Evolutionary conservation across 1,140 invertebrate genomes (phyloP), one percentile per base, ranked within the genome.

Genomic region (Hycleus cichorii): DNA sequence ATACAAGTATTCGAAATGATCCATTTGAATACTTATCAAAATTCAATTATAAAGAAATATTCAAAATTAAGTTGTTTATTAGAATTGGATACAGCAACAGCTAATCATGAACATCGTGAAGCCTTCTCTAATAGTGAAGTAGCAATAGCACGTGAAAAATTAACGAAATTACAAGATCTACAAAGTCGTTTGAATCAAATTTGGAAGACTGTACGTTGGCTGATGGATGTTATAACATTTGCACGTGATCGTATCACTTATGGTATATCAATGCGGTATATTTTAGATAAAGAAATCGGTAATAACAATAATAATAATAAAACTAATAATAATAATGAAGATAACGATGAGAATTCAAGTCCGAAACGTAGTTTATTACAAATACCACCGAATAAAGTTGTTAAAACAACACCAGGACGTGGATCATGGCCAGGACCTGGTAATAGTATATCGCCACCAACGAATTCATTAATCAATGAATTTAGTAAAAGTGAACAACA

Each of bases 121-220:
- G 95, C 95, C 0, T 97, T 97, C 72, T 96, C 93, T 11, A 86
- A 87, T 45, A 84, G 82, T 5, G 95, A 98, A 74, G 72, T 97
- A 3, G 84, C 84, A 54, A 81, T 83, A 3, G 90, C 95, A 6
- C 93, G 92, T 72, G 88, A 93, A 60, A 83, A 91, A 39, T 73
- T 97, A 8, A 77, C 83, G 1, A 86, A 87, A 65, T 74, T 97
- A 11, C 87, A 93, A 69, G 86, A 91, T 50, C 79, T 95, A 3
- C 91, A 93, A 69, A 77, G 81, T 1, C 88, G 87, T 66, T 76
- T 94, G 8, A 93, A 94, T 63, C 71, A 79, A 0, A 84, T 91
- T 1, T 98, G 95, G 95, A 94, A 95, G 70, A 85, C 86, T 24
- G 87, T 91, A 3, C 82, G 96, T 9, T 98, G 95, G 95, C 81